Percentiles rank a stretch among this genome's conserved stretches.
phyloP scores from a whole-genome alignment of 2,113 vertebrate species.

The Tinamus guttatus region DNA sequence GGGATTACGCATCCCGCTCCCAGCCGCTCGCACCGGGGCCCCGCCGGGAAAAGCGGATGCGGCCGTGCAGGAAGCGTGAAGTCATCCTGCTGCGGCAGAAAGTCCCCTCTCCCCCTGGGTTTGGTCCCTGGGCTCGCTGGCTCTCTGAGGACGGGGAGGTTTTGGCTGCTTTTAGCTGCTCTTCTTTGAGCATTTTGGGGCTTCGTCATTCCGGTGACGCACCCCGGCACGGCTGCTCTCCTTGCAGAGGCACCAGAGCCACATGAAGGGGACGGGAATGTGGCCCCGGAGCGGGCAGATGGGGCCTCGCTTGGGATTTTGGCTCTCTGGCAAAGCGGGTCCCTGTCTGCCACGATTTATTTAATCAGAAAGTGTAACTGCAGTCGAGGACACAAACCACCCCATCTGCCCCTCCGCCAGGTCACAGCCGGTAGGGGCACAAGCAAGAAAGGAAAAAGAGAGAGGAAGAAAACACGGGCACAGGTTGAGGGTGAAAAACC shows the following conservation, averaged over 20 bases:
- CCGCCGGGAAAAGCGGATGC: too few species aligned
- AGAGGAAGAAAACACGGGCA: neutral
- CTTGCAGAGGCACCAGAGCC: too few species aligned
- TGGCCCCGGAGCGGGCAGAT: too few species aligned
- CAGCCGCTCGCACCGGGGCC: too few species aligned
- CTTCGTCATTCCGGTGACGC: too few species aligned
- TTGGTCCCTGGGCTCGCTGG: neutral
- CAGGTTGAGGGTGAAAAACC: neutral
- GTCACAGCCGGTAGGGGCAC: neutral
- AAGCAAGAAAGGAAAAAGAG: neutral
- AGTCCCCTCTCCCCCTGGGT: neutral
- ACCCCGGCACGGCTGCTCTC: too few species aligned
- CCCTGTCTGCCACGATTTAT: neutral
- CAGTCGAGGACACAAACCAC: accelerated
- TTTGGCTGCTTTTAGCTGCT: neutral
- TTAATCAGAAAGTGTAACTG: neutral
- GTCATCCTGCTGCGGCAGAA: neutral
- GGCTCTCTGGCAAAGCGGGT: too few species aligned
- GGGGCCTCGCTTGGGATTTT: too few species aligned
- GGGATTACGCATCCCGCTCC: too few species aligned
- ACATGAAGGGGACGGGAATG: too few species aligned
- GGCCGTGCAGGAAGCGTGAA: neutral
- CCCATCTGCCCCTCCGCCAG: neutral
- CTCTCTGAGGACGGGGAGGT: neutral
- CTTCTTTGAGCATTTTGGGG: neutral